These are phyloP conservation scores for Taxidea taxus DNA, from an alignment of 2,113 vertebrate genomes.

Conservation along the genomic window DNA sequence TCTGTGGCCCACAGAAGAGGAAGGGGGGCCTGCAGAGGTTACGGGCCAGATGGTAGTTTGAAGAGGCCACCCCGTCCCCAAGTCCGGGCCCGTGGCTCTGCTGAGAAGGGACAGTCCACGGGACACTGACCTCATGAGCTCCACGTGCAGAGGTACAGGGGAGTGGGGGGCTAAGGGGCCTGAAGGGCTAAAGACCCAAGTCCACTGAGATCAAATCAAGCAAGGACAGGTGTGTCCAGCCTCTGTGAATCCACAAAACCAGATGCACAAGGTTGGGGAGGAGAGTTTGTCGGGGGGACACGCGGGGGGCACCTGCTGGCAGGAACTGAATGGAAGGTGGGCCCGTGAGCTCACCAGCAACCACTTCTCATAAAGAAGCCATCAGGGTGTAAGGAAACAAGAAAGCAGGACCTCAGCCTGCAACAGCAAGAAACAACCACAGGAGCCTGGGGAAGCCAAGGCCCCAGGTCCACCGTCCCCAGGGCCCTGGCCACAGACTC, in stretches of 20 bases:
- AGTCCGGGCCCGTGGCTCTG: background rate
- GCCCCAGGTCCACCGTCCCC: fast-evolving
- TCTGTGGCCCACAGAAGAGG: background rate
- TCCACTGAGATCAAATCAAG: background rate
- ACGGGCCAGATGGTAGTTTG: background rate
- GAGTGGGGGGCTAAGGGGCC: background rate
- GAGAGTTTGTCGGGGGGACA: background rate
- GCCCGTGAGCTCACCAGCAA: fast-evolving
- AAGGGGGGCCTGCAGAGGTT: no score
- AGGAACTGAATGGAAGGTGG: background rate
- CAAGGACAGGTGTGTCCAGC: background rate
- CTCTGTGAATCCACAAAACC: background rate
- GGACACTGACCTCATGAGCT: fast-evolving
- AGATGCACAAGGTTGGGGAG: background rate
- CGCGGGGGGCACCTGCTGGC: fast-evolving
- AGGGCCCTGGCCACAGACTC: background rate
- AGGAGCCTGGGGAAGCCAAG: background rate
- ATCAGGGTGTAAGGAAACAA: background rate
- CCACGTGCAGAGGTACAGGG: background rate
- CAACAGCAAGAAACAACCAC: background rate
- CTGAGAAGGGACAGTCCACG: background rate
- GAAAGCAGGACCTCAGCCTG: background rate
- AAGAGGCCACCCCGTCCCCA: background rate
- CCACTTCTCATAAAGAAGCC: background rate
- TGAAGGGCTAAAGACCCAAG: background rate